Conservation (phyloP, 2,888 invertebrate genomes). For the Lamproptera curius region DNA sequence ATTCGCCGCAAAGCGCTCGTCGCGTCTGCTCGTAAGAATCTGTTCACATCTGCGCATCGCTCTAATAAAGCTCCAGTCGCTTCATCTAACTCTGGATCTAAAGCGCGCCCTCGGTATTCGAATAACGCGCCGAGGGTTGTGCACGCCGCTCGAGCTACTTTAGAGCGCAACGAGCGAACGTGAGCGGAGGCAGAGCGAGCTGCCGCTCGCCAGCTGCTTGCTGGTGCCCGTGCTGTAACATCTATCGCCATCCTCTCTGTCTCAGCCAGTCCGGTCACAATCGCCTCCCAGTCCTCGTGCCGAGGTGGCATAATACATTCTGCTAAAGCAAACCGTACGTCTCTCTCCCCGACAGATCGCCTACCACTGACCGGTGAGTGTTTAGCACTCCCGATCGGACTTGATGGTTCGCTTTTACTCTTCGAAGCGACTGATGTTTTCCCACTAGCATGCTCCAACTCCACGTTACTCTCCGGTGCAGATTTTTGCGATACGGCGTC, state of each 20-base stretch:
- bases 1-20: conserved; percentile 88
- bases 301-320: conserved; percentile 73
- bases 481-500: conserved; percentile 29
- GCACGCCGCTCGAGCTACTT: conserved; percentile 94
- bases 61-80: conserved; percentile 88
- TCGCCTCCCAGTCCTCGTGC: conserved; percentile 89
- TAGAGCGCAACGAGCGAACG: conserved; percentile 93
- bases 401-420: conserved; percentile 36
- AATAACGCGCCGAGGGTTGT: conserved; percentile 90
- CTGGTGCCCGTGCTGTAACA: conserved; percentile 83
- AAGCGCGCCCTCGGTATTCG: conserved; percentile 73
- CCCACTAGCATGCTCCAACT: conserved; percentile 31
- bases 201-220: conserved; percentile 81
- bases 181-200: conserved; percentile 86
- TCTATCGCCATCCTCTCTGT: conserved; percentile 83
- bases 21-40: conserved; percentile 94
- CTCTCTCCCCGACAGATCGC: conserved; percentile 41
- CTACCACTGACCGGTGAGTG: conserved; percentile 41
- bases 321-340: conserved; percentile 59
- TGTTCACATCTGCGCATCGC: conserved; percentile 95
- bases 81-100: conserved; percentile 91
- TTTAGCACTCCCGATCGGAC: conserved; percentile 41
- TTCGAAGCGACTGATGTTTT: conserved; percentile 36
- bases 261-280: conserved; percentile 84
- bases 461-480: conserved; percentile 15